Base-by-base conservation (phyloP, 2,797 vertebrate species). In the Cygnus olor region DNA sequence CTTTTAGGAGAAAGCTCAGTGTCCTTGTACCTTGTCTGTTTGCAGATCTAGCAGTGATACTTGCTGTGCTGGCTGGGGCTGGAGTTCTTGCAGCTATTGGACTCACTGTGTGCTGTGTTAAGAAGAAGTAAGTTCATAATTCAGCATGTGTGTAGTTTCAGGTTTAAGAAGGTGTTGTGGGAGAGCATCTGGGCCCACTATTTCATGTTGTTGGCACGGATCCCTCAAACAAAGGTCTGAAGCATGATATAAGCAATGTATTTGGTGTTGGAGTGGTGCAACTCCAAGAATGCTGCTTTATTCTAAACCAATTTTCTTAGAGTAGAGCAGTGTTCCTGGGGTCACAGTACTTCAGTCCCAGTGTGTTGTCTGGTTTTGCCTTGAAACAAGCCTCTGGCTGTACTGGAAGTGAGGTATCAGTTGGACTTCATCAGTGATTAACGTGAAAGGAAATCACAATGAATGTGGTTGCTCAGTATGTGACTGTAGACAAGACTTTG, bases 31-130 rank as follows among this genome's bases (percentile, higher is more conserved):
- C 11, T 74, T 94, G 94, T 97, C 64, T 96, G 42, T 87, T 93
- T 83, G 76, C 97, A 99, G 99, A 97, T 91, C 61, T 95, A 45
- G 94, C 98, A n/a, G 51, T 98, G 64, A 30, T 99, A 73, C 96
- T 99, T 9, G 98, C 98, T 3, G 95, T 97, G 22, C 95, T 96
- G 32, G 98, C 98, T 7, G 98, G 96, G 3, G 32, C 97, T 40
- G 96, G 95, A 34, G 87, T 96, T 73, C 95, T 98, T 5, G 6
- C 88, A 2, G 71, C 97, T 53, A 94, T 98, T 7, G 97, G 95
- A 74, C 84, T 99, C 91, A 92, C 95, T 32, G 93, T 98, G 28
- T 98, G 98, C 70, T 99, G 98, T 28, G 16, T 98, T 60, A 85
- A 97, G 82, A 96, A 95, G 92, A 98, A 97, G 99, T 99, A 97